Conservation (phyloP, 2,888 invertebrate genomes). For the Eledone cirrhosa region DNA sequence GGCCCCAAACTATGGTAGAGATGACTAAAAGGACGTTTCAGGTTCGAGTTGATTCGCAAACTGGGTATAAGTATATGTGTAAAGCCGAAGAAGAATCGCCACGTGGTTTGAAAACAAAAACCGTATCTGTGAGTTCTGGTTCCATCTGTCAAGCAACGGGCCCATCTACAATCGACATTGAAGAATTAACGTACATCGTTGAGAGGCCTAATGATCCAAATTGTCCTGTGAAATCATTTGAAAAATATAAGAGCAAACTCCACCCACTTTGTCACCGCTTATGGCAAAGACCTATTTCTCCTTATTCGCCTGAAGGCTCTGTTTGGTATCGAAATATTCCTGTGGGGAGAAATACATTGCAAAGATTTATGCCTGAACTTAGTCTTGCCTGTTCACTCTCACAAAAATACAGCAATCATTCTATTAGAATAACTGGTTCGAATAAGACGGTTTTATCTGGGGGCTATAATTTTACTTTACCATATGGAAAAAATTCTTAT, state of each 20-base stretch:
- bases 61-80: conserved; percentile 29
- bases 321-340: conserved; percentile 5
- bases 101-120: conserved; percentile 21
- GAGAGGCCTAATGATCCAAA: not conserved
- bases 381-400: not conserved
- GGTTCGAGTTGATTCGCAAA: conserved; percentile 27
- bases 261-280: conserved; percentile 23
- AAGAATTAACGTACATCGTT: not conserved
- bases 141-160: conserved; percentile 1
- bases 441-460: too few species aligned
- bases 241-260: conserved; percentile 24
- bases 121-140: not conserved
- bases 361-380: not conserved
- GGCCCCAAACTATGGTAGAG: conserved; percentile 31
- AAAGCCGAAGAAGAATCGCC: conserved; percentile 26
- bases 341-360: not conserved
- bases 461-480: too few species aligned
- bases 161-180: conserved; percentile 26
- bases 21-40: conserved; percentile 33
- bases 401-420: conserved; percentile 1
- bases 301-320: not conserved
- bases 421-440: not conserved
- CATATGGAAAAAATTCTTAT: too few species aligned
- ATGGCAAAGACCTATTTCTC: not conserved
- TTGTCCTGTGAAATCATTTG: conserved; percentile 28